A percentile compares a stretch with the other conserved stretches of the same genome.
Evolutionary conservation across 1,140 invertebrate species (phyloP).

Genomic region (Drosophila varians): DNA sequence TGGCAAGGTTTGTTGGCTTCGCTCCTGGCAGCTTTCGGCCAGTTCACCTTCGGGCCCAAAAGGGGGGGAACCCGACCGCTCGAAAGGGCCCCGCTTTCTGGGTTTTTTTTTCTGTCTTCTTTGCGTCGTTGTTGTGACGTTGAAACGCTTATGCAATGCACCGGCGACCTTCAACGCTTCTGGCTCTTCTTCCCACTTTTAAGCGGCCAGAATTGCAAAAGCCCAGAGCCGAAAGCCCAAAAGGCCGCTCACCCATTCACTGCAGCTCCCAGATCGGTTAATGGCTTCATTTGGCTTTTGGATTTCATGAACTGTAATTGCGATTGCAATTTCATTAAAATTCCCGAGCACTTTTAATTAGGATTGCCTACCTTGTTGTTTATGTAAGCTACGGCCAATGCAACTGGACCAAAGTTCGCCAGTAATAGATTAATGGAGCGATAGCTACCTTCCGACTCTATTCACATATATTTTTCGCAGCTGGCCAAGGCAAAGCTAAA

Average conservation of each 20-base stretch:
- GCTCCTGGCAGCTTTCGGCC: slow-evolving; percentile 54
- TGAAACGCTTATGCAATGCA: slow-evolving; percentile 55
- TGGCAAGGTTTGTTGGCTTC: slow-evolving; percentile 64
- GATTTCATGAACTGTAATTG: slow-evolving; percentile 23
- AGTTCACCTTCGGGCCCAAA: slow-evolving; percentile 62
- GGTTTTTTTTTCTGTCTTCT: slow-evolving; percentile 38
- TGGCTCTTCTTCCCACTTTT: slow-evolving; percentile 35
- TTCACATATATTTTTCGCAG: slow-evolving; percentile 4
- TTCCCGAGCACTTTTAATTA: slow-evolving; percentile 35
- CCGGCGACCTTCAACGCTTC: slow-evolving; percentile 48
- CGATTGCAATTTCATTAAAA: slow-evolving; percentile 39
- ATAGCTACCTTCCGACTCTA: neutral
- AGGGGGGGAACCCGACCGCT: slow-evolving; percentile 2
- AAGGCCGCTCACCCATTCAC: slow-evolving; percentile 46
- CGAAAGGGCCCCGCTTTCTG: slow-evolving; percentile 50
- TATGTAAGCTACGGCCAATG: slow-evolving; percentile 20
- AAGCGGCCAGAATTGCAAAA: slow-evolving; percentile 48
- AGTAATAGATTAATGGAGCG: slow-evolving; percentile 4
- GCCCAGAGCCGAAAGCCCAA: neutral
- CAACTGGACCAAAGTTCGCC: slow-evolving; percentile 37
- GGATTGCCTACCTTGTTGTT: slow-evolving; percentile 19
- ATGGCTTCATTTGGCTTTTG: slow-evolving; percentile 41
- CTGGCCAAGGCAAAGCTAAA: slow-evolving; percentile 55
- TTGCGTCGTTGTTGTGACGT: slow-evolving; percentile 53
- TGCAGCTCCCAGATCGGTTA: slow-evolving; percentile 27